Conservation (phyloP, 2,888 invertebrate genomes). For the Mechanitis messenoides region DNA sequence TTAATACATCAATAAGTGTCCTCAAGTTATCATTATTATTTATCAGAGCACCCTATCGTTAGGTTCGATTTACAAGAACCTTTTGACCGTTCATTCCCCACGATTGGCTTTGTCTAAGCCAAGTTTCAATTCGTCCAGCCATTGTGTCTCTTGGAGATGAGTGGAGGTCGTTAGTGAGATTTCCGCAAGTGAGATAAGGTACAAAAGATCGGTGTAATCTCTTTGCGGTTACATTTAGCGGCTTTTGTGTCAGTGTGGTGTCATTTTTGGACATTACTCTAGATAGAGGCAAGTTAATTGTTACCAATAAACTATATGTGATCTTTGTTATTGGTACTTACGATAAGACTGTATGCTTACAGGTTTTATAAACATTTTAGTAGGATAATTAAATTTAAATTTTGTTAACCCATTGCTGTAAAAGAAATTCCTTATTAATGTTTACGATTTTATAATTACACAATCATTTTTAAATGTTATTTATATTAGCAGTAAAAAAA, state of each 20-base stretch:
- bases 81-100: constrained; percentile 43
- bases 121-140: constrained; percentile 67
- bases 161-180: constrained; percentile 70
- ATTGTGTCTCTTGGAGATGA: constrained; percentile 66
- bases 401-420: too few species aligned
- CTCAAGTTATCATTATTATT: constrained; percentile 32
- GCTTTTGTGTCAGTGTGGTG: constrained; percentile 36
- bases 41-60: constrained; percentile 41
- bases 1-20: neutral
- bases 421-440: constrained; percentile 1
- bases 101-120: constrained; percentile 64
- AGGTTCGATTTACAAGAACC: constrained; percentile 54
- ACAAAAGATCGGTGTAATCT: constrained; percentile 68
- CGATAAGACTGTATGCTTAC: neutral
- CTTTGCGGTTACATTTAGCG: constrained; percentile 49
- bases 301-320: neutral
- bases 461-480: neutral
- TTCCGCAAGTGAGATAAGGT: constrained; percentile 62
- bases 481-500: too few species aligned
- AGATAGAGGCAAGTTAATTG: constrained; percentile 21
- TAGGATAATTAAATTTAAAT: too few species aligned
- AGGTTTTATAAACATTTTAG: too few species aligned
- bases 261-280: constrained; percentile 32
- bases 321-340: neutral
- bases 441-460: neutral